Evolutionary conservation across 2,797 vertebrate species (phyloP).

Genomic region (Trachurus trachurus): DNA sequence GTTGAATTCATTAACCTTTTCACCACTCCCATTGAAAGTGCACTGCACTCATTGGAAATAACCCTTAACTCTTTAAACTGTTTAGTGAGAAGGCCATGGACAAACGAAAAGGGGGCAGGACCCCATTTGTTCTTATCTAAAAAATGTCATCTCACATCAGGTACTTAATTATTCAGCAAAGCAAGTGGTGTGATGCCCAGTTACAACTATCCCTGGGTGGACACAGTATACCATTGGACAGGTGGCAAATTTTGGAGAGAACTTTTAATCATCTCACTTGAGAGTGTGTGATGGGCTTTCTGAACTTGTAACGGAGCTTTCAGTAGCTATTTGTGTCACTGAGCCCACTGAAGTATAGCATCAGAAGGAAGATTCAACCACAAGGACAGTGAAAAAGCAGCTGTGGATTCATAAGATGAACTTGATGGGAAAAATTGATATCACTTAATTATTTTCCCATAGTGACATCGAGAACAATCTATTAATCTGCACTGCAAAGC

Average conservation of each 20-base stretch:
- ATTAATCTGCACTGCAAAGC: background rate
- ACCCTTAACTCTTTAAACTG: conserved; percentile 71
- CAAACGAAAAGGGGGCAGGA: conserved; percentile 46
- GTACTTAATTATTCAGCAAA: conserved; percentile 84
- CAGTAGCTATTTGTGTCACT: conserved; percentile 77
- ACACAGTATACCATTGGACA: conserved; percentile 75
- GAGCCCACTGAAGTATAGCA: conserved; percentile 56
- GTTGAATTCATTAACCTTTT: conserved; percentile 88
- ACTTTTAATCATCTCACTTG: conserved; percentile 76
- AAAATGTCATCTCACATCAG: conserved; percentile 86
- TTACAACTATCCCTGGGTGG: conserved; percentile 46
- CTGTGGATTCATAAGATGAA: background rate
- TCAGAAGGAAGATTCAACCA: conserved; percentile 31
- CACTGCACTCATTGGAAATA: conserved; percentile 71
- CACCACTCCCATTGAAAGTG: conserved; percentile 75
- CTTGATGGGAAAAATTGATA: background rate
- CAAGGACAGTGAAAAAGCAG: conserved; percentile 9
- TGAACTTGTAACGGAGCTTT: conserved; percentile 71
- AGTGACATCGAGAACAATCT: background rate
- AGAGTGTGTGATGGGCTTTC: conserved; percentile 69
- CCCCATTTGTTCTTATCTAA: conserved; percentile 83
- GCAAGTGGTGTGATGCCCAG: conserved; percentile 62
- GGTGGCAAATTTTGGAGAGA: conserved; percentile 78
- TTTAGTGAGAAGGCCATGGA: conserved; percentile 63
- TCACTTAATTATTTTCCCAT: background rate